Evolutionary conservation across 2,888 invertebrate species (phyloP).

Genomic region (Cheilosia impressa): DNA sequence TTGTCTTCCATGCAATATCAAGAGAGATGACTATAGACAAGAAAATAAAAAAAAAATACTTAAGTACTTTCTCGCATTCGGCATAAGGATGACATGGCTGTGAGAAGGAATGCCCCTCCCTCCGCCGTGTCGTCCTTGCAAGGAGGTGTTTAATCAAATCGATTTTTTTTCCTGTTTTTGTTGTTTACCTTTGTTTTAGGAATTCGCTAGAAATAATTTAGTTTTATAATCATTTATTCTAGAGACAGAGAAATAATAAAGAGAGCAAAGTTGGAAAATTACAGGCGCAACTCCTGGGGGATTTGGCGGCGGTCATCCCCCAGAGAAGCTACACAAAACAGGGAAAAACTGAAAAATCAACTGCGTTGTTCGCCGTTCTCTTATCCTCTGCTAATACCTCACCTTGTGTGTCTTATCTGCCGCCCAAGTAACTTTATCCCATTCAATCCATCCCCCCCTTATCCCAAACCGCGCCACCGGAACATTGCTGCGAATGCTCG

Average conservation of each 20-base stretch:
- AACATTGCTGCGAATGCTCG: constrained; percentile 61
- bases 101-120: constrained; percentile 23
- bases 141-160: constrained; percentile 66
- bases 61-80: constrained; percentile 67
- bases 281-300: constrained; percentile 66
- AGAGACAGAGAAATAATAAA: constrained; percentile 43
- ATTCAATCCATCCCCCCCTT: constrained; percentile 44
- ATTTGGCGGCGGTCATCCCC: constrained; percentile 64
- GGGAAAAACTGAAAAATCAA: constrained; percentile 49
- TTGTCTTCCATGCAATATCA: constrained; percentile 69
- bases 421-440: constrained; percentile 57
- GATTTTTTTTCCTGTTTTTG: constrained; percentile 44
- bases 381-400: constrained; percentile 59
- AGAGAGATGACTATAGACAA: constrained; percentile 51
- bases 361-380: constrained; percentile 29
- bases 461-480: background rate
- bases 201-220: constrained; percentile 62
- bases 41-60: constrained; percentile 47
- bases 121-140: constrained; percentile 15
- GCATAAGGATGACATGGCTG: constrained; percentile 48
- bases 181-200: constrained; percentile 37
- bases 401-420: constrained; percentile 68
- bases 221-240: constrained; percentile 70
- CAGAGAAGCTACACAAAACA: constrained; percentile 31
- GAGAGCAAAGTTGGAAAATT: constrained; percentile 68